These are phyloP conservation scores for Cataglyphis cursor DNA, from an alignment of 2,888 invertebrate species.

Conservation along the genomic window DNA sequence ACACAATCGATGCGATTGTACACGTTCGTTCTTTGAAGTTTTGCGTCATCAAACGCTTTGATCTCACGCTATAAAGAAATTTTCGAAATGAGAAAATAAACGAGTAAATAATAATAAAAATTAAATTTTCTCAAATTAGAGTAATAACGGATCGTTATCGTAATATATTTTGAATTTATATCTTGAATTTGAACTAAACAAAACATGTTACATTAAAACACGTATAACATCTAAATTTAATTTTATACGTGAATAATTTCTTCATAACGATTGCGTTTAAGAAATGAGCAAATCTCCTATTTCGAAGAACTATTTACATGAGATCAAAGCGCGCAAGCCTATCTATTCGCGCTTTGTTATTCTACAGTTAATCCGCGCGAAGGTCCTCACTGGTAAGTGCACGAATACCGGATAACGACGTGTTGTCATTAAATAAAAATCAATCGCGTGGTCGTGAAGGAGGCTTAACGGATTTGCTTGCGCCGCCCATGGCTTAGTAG, in stretches of 20 bases:
- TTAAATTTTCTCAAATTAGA: slow-evolving; percentile 15
- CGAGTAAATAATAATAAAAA: no score
- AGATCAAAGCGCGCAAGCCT: slow-evolving; percentile 64
- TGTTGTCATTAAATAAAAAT: slow-evolving; percentile 88
- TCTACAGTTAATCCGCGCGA: slow-evolving; percentile 79
- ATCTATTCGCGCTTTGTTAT: slow-evolving; percentile 77
- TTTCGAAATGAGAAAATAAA: slow-evolving; percentile 3
- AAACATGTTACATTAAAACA: background rate
- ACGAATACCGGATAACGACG: slow-evolving; percentile 81
- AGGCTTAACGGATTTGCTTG: slow-evolving; percentile 87
- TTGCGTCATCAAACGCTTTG: slow-evolving; percentile 27
- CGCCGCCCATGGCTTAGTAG: slow-evolving; percentile 83
- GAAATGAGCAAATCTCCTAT: slow-evolving; percentile 17
- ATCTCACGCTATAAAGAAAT: background rate
- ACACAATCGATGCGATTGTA: slow-evolving; percentile 61
- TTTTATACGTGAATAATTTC: background rate
- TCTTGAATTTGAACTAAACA: background rate
- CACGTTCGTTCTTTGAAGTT: slow-evolving; percentile 20
- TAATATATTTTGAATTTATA: background rate
- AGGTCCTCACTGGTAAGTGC: slow-evolving; percentile 82
- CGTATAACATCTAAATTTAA: background rate
- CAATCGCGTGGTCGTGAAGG: slow-evolving; percentile 87
- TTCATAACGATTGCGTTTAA: background rate
- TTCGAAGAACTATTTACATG: background rate
- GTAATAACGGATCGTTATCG: slow-evolving; percentile 4